Evolutionary conservation across 2,797 vertebrate genomes (phyloP), one percentile per base, ranked within the genome.

Genomic region (Odontamblyopus lacepedii): DNA sequence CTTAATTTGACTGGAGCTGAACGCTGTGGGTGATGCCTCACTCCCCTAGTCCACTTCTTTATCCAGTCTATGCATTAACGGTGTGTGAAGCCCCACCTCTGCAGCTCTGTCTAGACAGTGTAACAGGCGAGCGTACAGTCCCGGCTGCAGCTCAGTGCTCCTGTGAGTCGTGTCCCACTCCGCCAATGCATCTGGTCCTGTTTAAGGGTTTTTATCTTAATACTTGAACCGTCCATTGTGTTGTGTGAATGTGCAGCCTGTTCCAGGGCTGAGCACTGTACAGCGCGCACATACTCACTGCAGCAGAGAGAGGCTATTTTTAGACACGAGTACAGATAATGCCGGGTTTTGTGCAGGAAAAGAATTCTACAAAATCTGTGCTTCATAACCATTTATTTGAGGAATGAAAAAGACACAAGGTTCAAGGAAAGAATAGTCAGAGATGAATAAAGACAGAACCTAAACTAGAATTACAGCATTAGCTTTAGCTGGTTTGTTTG

Each of bases 271-370:
- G 71, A 71, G 67, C 61, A 41, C 66, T 78, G 73, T 78, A 61
- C 75, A 63, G 73, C 80, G 82, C 75, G 65, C 74, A 85, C 71
- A 32, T 72, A 74, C 87, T 78, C 83, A 85, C 85, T 86, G 86
- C 87, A 89, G 84, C 81, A 84, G 27, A 69, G 51, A 69, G 76
- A 63, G 69, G 78, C 89, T 91, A 91, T 91, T 90, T 87, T 74
- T 91, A 91, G 88, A 84, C 60, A 73, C 73, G 79, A 83, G 80
- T 82, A 80, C 78, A 78, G 85, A 79, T 67, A 79, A 76, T 68
- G 72, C 81, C 77, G 57, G 68, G 74, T 81, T 74, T 79, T 11
- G 0, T 27, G 53, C 69, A 75, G 62, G 72, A 67, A 65, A 50
- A 62, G 50, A 79, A 78, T 59, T 56, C n/a, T 48, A 35, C 69